Base-by-base conservation (phyloP, 1,140 invertebrate species). In the Pteromalus puparum region DNA sequence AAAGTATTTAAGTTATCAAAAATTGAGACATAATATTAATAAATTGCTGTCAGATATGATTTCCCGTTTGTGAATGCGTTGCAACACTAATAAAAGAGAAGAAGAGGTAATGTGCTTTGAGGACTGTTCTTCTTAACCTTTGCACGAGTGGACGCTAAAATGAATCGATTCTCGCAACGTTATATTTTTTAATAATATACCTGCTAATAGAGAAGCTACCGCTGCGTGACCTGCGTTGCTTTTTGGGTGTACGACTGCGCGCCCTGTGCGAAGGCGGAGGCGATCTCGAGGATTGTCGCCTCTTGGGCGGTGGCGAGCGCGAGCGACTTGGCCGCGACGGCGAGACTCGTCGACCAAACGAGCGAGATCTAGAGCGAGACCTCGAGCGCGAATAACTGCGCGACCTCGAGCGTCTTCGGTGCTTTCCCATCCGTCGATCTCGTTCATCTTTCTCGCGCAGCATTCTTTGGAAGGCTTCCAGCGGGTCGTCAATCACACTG, bases 391-490 rank as follows among this genome's bases (percentile, higher is more conserved):
- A 94, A 84, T 94, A 90, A 18, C 93, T 92, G 82, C 92, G 90
- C 86, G 91, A 89, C 87, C 91, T 88, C 65, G 91, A 91, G 53
- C 94, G 93, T 28, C 95, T 93, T 24, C 95, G 93, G 82, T 95
- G 94, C 77, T 94, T 94, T 83, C 95, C 95, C 74, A 96, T 93
- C 48, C 95, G 94, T 85, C 95, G 93, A 81, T 95, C 95, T 61
- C 95, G 92, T 90, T 96, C 95, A 91, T 97, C 97, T 92, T 97
- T 97, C 90, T 98, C 97, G 84, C 96, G 94, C 85, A 98, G 94
- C 92, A 98, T 96, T 86, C 96, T 93, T 90, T 97, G 96, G 91
- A 98, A 98, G 75, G 96, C 96, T 90, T 97, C 97, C 86, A 98
- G 90, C 13, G 97, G 96, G 92, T 98, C 97, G 88, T 97, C 96